Base-by-base conservation (phyloP, 2,888 invertebrate species). In the Masnerella sp. region DNA sequence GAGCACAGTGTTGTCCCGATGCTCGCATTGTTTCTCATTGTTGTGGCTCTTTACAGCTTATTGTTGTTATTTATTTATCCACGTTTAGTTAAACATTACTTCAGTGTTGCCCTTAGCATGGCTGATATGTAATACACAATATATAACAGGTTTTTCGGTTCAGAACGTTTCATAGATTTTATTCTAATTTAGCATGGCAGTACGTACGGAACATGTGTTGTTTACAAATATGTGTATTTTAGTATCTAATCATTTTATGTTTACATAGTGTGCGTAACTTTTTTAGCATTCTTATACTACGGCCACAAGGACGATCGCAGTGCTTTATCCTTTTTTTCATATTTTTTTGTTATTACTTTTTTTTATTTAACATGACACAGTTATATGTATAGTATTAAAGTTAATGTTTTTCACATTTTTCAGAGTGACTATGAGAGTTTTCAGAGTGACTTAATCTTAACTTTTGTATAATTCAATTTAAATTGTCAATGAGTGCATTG, bases 1-100 rank as follows among this genome's bases (percentile, higher is more conserved):
- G 70, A 77, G 82, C 81, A 77, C 78, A 78, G 76, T 79, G 82
- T 79, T 82, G 83, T 81, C 81, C 82, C 80, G 81, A 83, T 87
- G 86, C 86, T 87, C 87, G 86, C 87, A 87, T 87, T 87, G 86
- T 87, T 87, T 87, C 87, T 87, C 87, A 87, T 87, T 87, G 87
- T 87, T 87, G 87, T 87, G 87, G 87, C 87, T 87, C 87, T 87
- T 86, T 86, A 85, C 85, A 84, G 87, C 86, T 87, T 87, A 85
- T 86, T 85, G 81, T 84, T 85, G 80, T 84, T 84, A 76, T 82
- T 80, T 77, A 74, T 81, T 78, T 80, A 76, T 79, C 75, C 78
- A 79, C 75, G 73, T 81, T 82, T 79, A 77, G 76, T 78, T 79
- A 36, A 68, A 77, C 61, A 74, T 82, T 84, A 82, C 77, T 72